Conservation (phyloP, 1,140 invertebrate species). For the Onthophagus taurus region DNA sequence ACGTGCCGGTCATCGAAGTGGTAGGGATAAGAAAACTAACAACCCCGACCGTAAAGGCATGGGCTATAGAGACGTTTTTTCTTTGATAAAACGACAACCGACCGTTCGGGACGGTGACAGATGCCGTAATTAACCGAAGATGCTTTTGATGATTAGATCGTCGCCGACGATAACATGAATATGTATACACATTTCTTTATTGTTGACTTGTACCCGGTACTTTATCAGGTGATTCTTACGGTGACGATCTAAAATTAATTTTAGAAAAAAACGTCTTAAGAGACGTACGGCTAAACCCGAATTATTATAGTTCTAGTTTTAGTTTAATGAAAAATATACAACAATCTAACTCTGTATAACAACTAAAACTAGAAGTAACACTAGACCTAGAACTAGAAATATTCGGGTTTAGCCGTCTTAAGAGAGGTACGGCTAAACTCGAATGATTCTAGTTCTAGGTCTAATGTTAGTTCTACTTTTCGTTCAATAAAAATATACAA, state of each 20-base stretch:
- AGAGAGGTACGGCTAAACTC: no score
- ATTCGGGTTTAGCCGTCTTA: no score
- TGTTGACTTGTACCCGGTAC: neutral
- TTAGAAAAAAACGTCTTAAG: neutral
- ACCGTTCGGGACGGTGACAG: slow-evolving; percentile 15
- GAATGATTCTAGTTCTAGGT: no score
- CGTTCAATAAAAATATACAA: no score
- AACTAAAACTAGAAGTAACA: no score
- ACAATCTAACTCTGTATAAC: no score
- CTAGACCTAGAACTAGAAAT: no score
- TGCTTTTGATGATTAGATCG: slow-evolving; percentile 12
- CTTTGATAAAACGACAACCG: no score
- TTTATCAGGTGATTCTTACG: neutral
- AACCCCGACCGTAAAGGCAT: neutral
- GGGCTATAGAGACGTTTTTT: slow-evolving; percentile 4
- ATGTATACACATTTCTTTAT: slow-evolving; percentile 12
- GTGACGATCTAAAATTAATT: neutral
- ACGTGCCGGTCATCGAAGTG: slow-evolving; percentile 16
- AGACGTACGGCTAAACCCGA: no score
- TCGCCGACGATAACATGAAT: slow-evolving; percentile 11
- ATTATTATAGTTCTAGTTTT: no score
- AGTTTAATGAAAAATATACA: no score
- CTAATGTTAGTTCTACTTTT: no score
- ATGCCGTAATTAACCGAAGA: slow-evolving; percentile 14
- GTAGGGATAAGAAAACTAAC: slow-evolving; percentile 5